Conservation (phyloP, 2,888 invertebrate species). For the Candidula unifasciata region DNA sequence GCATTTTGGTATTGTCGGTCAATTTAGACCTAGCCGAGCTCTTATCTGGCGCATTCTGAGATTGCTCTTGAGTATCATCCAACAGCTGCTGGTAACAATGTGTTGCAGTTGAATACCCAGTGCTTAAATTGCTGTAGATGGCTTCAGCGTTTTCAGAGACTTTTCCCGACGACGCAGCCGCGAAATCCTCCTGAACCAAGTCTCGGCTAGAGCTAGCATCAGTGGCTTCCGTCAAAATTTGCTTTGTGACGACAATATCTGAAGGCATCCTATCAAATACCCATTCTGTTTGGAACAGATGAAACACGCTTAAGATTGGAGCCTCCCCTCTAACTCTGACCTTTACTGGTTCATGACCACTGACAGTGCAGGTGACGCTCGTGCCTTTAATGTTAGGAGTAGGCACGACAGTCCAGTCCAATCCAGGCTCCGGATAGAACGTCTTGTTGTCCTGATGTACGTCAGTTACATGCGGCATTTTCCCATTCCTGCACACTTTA, state of each 20-base stretch:
- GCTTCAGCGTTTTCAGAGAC: not conserved
- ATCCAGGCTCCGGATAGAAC: not conserved
- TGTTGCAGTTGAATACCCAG: not conserved
- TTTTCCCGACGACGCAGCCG: not conserved
- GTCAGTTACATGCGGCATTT: not conserved
- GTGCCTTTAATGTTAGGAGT: not conserved
- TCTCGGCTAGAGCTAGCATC: not conserved
- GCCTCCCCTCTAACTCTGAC: not conserved
- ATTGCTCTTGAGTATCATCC: not conserved
- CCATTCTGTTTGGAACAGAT: not conserved
- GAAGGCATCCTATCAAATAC: not conserved
- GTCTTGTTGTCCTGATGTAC: not conserved
- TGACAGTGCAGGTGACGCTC: not conserved
- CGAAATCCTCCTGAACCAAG: not conserved
- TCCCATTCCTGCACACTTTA: not conserved
- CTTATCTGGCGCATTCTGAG: not conserved
- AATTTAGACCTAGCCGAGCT: no score
- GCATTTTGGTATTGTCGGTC: not conserved
- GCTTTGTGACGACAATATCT: not conserved
- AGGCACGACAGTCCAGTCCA: not conserved
- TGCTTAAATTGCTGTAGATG: not conserved
- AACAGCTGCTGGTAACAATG: not conserved
- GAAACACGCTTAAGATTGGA: not conserved
- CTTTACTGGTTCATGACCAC: not conserved
- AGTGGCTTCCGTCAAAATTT: no score